phyloP scores from a whole-genome alignment of 2,113 vertebrate genomes.

The Hystrix cristata region DNA sequence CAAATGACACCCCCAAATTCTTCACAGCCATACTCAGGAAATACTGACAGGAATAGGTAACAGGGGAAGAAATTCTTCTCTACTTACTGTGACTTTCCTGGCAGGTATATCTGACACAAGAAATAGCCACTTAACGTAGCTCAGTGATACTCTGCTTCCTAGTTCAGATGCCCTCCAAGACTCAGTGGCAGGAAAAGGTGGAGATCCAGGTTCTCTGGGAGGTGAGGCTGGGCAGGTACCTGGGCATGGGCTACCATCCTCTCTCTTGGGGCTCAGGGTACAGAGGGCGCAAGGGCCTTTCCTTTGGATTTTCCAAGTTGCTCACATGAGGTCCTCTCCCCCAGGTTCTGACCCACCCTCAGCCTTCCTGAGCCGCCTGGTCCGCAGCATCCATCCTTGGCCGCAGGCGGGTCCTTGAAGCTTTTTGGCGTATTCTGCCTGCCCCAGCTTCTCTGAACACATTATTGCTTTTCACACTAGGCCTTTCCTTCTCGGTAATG shows the following conservation, averaged over 20 bases:
- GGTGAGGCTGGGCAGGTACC: not conserved
- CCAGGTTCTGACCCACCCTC: not conserved
- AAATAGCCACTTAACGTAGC: not conserved
- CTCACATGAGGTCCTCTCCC: not conserved
- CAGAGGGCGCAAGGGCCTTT: not conserved
- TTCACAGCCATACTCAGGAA: not conserved
- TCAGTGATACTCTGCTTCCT: not conserved
- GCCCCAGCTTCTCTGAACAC: not conserved
- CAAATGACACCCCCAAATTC: not conserved
- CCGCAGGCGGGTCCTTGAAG: not conserved
- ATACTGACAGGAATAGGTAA: not conserved
- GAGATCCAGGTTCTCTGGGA: not conserved
- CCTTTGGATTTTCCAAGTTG: not conserved
- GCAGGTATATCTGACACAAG: not conserved
- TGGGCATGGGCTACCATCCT: fast-evolving
- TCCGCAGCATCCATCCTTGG: not conserved
- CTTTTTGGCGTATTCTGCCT: no score
- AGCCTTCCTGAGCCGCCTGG: not conserved
- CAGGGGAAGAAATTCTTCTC: not conserved
- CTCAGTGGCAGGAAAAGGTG: not conserved
- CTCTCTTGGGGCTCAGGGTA: not conserved
- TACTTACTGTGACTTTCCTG: not conserved
- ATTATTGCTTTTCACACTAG: not conserved
- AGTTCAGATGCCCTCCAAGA: not conserved
- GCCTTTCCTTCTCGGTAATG: not conserved